Evolutionary conservation across 37 sponge, comb jelly and placozoan species (phyloP).

Genomic region (Lycopodina hypogea): DNA sequence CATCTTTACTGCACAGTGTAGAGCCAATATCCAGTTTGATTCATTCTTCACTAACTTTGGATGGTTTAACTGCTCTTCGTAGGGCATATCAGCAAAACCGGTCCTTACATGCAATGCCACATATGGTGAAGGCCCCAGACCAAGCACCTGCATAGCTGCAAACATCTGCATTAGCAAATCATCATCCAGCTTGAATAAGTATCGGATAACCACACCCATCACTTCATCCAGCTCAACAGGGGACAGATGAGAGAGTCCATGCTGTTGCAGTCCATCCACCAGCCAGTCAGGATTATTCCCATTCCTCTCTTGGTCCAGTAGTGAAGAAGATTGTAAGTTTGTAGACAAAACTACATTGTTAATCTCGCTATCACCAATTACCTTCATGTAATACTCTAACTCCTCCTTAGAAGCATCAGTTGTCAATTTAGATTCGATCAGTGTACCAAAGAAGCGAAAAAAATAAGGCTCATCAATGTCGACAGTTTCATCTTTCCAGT

Average conservation of each 20-base stretch:
- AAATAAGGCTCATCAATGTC: not conserved
- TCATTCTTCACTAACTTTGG: constrained; percentile 8
- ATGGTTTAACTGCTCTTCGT: not conserved
- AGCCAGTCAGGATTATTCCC: constrained; percentile 2
- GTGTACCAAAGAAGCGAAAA: not conserved
- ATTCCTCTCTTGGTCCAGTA: not conserved
- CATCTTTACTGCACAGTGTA: constrained; percentile 38
- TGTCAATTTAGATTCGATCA: not conserved
- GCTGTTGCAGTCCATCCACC: too few species aligned
- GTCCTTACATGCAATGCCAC: too few species aligned
- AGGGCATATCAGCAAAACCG: constrained; percentile 27
- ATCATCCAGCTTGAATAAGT: constrained; percentile 24
- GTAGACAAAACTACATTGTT: constrained; percentile 14
- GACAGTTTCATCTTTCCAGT: constrained; percentile 15
- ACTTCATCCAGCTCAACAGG: constrained; percentile 18
- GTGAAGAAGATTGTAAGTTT: constrained; percentile 25
- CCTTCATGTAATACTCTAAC: not conserved
- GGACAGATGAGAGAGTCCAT: constrained; percentile 16
- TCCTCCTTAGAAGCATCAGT: constrained; percentile 6
- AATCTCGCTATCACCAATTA: not conserved
- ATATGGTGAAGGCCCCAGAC: too few species aligned
- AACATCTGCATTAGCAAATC: not conserved
- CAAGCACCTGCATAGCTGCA: not conserved
- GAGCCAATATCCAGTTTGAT: not conserved
- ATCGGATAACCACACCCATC: constrained; percentile 32